phyloP scores from a whole-genome alignment of 2,888 invertebrate species.

The Laothoe populi region DNA sequence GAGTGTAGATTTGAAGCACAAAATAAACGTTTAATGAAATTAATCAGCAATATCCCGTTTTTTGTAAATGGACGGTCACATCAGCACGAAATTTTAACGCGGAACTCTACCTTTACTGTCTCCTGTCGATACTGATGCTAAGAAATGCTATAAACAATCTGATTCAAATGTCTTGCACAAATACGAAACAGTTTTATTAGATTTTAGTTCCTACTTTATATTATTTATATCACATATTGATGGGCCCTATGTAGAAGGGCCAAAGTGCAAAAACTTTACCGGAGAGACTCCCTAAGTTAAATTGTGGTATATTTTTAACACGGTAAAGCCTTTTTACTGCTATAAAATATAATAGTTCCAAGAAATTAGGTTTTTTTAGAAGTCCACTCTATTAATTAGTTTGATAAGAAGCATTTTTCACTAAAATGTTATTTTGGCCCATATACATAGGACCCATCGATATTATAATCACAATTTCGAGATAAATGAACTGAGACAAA shows the following conservation, averaged over 20 bases:
- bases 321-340: no score
- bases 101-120: neutral
- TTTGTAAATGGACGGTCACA: constrained; percentile 16
- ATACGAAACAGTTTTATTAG: constrained; percentile 1
- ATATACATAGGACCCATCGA: no score
- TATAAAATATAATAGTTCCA: no score
- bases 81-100: constrained; percentile 3
- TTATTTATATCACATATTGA: constrained; percentile 4
- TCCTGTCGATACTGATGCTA: neutral
- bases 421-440: no score
- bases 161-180: neutral
- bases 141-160: neutral
- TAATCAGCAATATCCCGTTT: constrained; percentile 10
- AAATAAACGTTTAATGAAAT: constrained; percentile 2
- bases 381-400: no score
- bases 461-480: constrained; percentile 18
- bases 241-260: no score
- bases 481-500: constrained; percentile 18
- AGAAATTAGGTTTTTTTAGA: no score
- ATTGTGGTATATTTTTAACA: no score
- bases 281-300: no score
- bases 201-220: neutral
- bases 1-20: constrained; percentile 11
- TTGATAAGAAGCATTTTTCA: no score
- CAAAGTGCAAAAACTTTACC: no score